These are phyloP conservation scores for Monopis laevigella DNA, from an alignment of 2,888 invertebrate species.

Conservation along the genomic window DNA sequence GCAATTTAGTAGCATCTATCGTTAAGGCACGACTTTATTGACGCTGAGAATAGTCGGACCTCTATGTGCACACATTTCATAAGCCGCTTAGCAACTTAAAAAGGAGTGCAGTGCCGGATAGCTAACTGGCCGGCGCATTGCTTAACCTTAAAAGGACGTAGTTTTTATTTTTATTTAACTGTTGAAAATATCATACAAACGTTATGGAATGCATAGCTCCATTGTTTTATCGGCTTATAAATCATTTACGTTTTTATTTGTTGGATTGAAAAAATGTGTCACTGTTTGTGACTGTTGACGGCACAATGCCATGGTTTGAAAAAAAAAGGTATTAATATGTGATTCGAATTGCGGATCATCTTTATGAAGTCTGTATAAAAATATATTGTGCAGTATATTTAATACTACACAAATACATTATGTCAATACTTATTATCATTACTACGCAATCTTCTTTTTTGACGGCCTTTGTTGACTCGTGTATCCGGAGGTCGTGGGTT, in stretches of 20 bases:
- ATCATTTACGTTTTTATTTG: conserved; percentile 1
- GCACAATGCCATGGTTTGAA: background rate
- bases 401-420: too few relatives aligned
- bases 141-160: conserved; percentile 37
- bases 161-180: conserved; percentile 41
- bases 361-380: too few relatives aligned
- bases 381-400: too few relatives aligned
- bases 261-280: background rate
- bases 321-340: too few relatives aligned
- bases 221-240: conserved; percentile 7
- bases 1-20: conserved; percentile 33
- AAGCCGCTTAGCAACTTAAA: conserved; percentile 50
- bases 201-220: conserved; percentile 9
- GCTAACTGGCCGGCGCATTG: conserved; percentile 41
- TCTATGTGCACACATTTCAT: conserved; percentile 42
- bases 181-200: conserved; percentile 10
- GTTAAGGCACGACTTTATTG: conserved; percentile 25
- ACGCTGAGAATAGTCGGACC: conserved; percentile 45
- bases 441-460: too few relatives aligned
- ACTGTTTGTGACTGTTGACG: background rate
- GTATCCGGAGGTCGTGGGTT: too few relatives aligned
- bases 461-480: too few relatives aligned
- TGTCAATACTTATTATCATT: too few relatives aligned
- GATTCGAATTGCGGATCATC: too few relatives aligned
- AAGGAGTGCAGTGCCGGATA: conserved; percentile 38